Base-by-base conservation (phyloP, 2,888 invertebrate species). In the Salticus scenicus region DNA sequence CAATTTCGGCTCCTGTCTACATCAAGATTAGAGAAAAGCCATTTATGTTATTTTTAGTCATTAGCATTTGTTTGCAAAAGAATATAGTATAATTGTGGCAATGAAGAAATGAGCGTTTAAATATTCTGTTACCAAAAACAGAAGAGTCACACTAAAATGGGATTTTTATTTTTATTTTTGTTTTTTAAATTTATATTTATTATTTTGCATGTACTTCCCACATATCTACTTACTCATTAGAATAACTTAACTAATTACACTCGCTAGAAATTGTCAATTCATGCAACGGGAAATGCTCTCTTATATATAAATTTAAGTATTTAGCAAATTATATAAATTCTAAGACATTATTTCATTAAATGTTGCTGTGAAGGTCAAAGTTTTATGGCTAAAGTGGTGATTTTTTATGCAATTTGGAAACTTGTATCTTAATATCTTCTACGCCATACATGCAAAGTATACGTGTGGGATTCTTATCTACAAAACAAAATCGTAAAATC, bases 51-150 rank as follows among this genome's bases (percentile, higher is more conserved):
- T 78, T 70, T 41, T 64, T 51, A 63, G 77, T 33, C 69, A 28
- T 70, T 57, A 57, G n/a, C n/a, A 77, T 77, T 67, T 42, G 30
- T 31, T 74, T 67, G 47, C 67, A 37, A 51, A 69, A 77, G 70
- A 70, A 37, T 78, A 24, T 37, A 20, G 0, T 37, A 41, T 71
- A 78, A 78, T 78, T 72, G 78, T 71, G 78, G 78, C 71, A 78
- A 64, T 57, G 57, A 57, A 57, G 57, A 57, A 57, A 57, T 64
- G 66, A 75, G 75, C 42, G 0, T 41, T 67, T 42, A 31, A 66
- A 42, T 10, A 24, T 67, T 57, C 57, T 57, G 4, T 57, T 24
- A 24, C 14, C 24, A 24, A 57, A 57, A 57, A 57, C 24, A 5
- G 24, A 24, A 5, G 24, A 24, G 24, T 24, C 57, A 17, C 57